Evolutionary conservation across 2,797 vertebrate species (phyloP).

Genomic region (Notoglanidium macrostoma): DNA sequence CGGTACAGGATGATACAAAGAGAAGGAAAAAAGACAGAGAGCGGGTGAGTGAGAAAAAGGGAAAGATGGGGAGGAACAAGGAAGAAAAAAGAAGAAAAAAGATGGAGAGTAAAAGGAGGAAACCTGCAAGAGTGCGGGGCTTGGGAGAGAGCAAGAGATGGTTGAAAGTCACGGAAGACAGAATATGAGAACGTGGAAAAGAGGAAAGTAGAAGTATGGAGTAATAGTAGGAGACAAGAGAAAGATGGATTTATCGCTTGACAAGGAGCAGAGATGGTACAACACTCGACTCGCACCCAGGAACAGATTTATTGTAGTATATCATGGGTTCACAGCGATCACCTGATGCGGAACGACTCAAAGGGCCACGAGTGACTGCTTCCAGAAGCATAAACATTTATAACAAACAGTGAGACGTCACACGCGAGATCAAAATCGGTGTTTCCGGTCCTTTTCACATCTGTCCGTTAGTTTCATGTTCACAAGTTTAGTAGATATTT

Average conservation of each 20-base stretch:
- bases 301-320: not conserved
- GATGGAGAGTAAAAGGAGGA: not conserved
- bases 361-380: slow-evolving; percentile 44
- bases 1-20: not conserved
- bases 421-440: not conserved
- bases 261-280: not conserved
- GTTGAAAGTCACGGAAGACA: not conserved
- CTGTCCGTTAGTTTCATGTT: not conserved
- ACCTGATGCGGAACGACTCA: slow-evolving; percentile 34
- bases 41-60: not conserved
- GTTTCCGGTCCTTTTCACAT: not conserved
- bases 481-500: no score
- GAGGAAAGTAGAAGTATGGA: not conserved
- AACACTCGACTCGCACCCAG: not conserved
- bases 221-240: not conserved
- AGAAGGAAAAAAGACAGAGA: not conserved
- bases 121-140: not conserved
- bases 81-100: not conserved
- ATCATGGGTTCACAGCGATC: not conserved
- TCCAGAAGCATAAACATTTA: slow-evolving; percentile 29
- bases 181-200: not conserved
- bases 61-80: not conserved
- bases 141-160: not conserved
- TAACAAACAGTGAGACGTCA: not conserved
- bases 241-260: not conserved